Evolutionary conservation across 2,797 vertebrate genomes (phyloP), one percentile per base, ranked within the genome.

Genomic region (Fistularia tabacaria): DNA sequence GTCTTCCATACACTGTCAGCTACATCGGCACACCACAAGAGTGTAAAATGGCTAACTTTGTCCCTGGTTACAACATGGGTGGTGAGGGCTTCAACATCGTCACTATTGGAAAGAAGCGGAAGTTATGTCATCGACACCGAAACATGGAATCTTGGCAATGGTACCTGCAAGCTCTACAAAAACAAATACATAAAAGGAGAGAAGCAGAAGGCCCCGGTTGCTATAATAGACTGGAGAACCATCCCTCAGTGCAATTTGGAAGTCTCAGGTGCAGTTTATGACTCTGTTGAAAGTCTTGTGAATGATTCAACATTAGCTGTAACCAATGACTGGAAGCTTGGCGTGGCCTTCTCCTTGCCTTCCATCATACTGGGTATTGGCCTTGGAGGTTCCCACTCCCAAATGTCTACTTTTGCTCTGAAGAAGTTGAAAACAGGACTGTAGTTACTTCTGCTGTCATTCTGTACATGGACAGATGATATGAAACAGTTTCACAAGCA

Each of bases 71-170:
- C 0, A 77, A 82, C 65, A 74, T 92, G 62, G 90, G 85, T 0
- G 93, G 92, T 3, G 91, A 93, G 53, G 92, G 92, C 1, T 69
- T 93, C 4, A 82, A 93, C 14, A 88, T 94, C 9, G 90, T 90
- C 48, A 91, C 55, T 1, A 88, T 93, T n/a, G 86, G 36, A 69
- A 54, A 83, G 77, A 10, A 83, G 84, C 59, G 79, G 79, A 0
- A 69, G 82, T 38, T 88, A 71, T 12, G 71, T 87, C 8, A 75
- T 90, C 0, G 77, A 90, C 39, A 74, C 74, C 25, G 77, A 80
- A 25, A 58, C 36, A 0, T 89, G 83, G 84, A 39, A 79, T 0
- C 60, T 59, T 1, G 25, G 4, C 7, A 67, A 88, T 12, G 69
- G 62, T 10, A 61, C 70, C 7, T 89, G 85, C 52, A 75, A 44